Evolutionary conservation across 1,140 invertebrate species (phyloP).

Genomic region (Ceratina australensis): DNA sequence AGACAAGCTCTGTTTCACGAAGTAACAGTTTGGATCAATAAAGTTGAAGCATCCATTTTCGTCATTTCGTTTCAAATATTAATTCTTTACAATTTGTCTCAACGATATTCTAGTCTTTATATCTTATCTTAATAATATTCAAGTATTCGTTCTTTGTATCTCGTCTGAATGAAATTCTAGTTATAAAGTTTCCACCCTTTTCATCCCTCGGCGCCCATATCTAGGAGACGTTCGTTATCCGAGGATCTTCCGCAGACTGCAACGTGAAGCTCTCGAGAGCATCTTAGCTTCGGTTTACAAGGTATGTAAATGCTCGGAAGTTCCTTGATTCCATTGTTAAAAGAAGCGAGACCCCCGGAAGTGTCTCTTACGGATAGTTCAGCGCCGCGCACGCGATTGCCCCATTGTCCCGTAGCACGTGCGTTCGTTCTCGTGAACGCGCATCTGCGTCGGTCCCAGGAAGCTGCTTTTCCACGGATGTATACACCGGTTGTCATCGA

Average conservation of each 20-base stretch:
- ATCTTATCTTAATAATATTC: neutral
- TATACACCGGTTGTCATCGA: constrained; percentile 53
- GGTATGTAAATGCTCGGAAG: neutral
- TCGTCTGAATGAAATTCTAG: neutral
- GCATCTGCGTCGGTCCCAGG: constrained; percentile 44
- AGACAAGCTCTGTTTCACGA: too few species aligned
- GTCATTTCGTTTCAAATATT: too few species aligned
- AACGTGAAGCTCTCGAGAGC: neutral
- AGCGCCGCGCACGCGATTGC: constrained; percentile 19
- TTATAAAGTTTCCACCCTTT: neutral
- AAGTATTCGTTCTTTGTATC: neutral
- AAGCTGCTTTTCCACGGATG: constrained; percentile 41
- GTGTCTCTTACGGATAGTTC: neutral
- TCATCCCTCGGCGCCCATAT: neutral
- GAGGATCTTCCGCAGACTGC: neutral
- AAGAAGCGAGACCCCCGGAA: constrained; percentile 1
- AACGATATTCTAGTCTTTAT: too few species aligned
- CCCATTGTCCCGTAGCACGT: constrained; percentile 51
- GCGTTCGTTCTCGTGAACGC: constrained; percentile 12
- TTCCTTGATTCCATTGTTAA: constrained; percentile 18
- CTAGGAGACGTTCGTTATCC: neutral
- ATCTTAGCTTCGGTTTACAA: constrained; percentile 6
- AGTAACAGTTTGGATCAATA: too few species aligned
- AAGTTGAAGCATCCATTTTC: too few species aligned
- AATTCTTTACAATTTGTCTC: too few species aligned